Evolutionary conservation across 2,888 invertebrate genomes (phyloP).

Genomic region (Allygus modestus): DNA sequence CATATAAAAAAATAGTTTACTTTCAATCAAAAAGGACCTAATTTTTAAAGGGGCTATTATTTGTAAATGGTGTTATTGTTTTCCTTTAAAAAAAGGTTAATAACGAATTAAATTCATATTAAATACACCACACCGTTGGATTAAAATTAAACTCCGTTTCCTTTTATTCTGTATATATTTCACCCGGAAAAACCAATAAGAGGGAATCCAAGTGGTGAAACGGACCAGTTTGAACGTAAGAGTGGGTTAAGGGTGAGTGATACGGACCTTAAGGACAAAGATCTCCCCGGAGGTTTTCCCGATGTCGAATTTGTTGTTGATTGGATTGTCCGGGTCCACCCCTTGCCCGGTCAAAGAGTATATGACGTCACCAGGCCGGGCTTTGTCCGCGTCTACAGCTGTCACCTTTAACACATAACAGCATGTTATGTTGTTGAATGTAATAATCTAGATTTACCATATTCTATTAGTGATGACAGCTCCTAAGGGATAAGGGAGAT

Average conservation of each 20-base stretch:
- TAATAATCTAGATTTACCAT: too few relatives aligned
- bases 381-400: constrained; percentile 96
- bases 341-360: constrained; percentile 97
- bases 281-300: constrained; percentile 97
- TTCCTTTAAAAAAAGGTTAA: too few relatives aligned
- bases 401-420: constrained; percentile 86
- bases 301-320: constrained; percentile 97
- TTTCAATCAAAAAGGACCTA: too few relatives aligned
- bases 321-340: constrained; percentile 95
- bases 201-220: background rate
- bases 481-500: too few relatives aligned
- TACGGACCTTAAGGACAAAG: constrained; percentile 90
- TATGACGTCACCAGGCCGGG: constrained; percentile 95
- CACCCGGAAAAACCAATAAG: background rate
- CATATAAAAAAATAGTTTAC: too few relatives aligned
- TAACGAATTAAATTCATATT: too few relatives aligned
- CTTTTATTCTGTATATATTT: too few relatives aligned
- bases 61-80: too few relatives aligned
- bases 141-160: too few relatives aligned
- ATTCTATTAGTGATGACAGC: too few relatives aligned
- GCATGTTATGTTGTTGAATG: constrained; percentile 93
- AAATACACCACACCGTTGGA: too few relatives aligned
- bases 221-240: background rate
- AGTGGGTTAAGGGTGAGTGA: background rate
- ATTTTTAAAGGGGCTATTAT: too few relatives aligned